phyloP scores from a whole-genome alignment of 2,113 vertebrate genomes.

The Ceratotherium simum region DNA sequence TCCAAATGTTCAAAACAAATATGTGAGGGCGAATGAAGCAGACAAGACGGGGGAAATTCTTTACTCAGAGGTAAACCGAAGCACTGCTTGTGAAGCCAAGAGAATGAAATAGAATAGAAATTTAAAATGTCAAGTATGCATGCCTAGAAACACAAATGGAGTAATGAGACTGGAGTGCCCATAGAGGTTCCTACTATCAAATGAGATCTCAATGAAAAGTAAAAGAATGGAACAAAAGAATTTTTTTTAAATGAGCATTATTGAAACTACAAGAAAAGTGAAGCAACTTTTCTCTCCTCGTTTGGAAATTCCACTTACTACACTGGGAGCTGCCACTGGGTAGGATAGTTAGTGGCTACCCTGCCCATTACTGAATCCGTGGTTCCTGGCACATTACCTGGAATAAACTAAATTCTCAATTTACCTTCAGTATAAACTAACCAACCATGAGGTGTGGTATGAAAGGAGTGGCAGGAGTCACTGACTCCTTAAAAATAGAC shows the following conservation, averaged over 20 bases:
- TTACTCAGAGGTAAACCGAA: background rate
- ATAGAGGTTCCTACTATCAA: background rate
- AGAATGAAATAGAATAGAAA: background rate
- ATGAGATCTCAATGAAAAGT: background rate
- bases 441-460: background rate
- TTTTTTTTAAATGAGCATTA: background rate
- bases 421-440: background rate
- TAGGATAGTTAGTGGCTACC: background rate
- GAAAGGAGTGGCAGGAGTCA: background rate
- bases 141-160: background rate
- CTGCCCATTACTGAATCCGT: background rate
- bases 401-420: background rate
- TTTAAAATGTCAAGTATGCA: background rate
- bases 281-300: background rate
- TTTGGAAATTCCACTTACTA: background rate
- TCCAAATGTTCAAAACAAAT: constrained; percentile 40
- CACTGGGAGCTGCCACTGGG: background rate
- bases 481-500: background rate
- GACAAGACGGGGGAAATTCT: background rate
- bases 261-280: constrained; percentile 14
- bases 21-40: background rate
- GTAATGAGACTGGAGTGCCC: background rate
- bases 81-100: background rate
- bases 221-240: background rate
- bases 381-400: background rate